Base-by-base conservation (phyloP, 1,140 invertebrate genomes). In the Rhopalosiphum padi region DNA sequence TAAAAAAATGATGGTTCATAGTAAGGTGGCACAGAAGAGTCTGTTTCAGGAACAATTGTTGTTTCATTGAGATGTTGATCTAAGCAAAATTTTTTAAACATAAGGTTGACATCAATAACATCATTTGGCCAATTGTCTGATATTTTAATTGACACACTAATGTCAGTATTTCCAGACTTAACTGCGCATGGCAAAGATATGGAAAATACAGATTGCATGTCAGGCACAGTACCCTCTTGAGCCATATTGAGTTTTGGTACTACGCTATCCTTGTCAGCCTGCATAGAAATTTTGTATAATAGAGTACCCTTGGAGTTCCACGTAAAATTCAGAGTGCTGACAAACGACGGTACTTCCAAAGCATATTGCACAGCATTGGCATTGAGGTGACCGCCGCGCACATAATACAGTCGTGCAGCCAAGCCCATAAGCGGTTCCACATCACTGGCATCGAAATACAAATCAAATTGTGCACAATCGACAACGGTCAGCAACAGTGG, bases 1-100 rank as follows among this genome's bases (percentile, higher is more conserved):
- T 86, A 86, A 18, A 43, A 93, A 30, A 93, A 86, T 15, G 77
- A 83, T 22, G 41, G 91, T 86, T 86, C 91, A 35, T 93, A 93
- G 23, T 92, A 92, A 7, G 35, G 35, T 7, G 46, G 91, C 9
- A 48, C 15, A 35, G 48, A 41, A 21, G 88, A 23, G 7, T 37
- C 53, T 9, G 15, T 48, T 30, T 41, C 46, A 35, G 88, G 48
- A 37, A 53, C 51, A 60, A 15, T 60, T 6, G 51, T 21, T 30
- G n/a, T 90, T 23, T 55, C 51, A n/a, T 90, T 60, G 30, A 11
- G 35, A 41, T 60, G 21, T 25, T 60, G 22, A 37, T 85, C 77
- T 0, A 37, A 7, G 25, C 91, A 93, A 55, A 35, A 53, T 25
- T 93, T 93, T 53, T 53, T 53, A 25, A 93, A 93, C 37, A 41